A percentile compares a stretch with the other conserved stretches of the same genome.
Evolutionary conservation across 2,113 vertebrate genomes (phyloP).

Genomic region (Bos javanicus): DNA sequence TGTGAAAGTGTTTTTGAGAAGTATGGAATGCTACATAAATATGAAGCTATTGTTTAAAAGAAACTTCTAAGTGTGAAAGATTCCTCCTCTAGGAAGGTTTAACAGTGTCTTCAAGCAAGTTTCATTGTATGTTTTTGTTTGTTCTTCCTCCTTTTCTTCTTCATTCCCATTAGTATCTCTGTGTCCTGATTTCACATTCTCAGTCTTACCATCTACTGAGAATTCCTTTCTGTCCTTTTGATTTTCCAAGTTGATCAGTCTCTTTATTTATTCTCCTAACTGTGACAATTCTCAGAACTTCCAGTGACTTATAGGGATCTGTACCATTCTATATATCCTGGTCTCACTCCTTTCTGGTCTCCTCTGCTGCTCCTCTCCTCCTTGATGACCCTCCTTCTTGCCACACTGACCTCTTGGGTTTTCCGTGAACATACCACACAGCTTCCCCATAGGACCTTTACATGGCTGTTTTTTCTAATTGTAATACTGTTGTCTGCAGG

Average conservation of each 20-base stretch:
- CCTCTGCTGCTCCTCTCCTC: background rate
- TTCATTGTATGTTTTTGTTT: conserved; percentile 18
- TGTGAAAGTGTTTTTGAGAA: conserved; percentile 12
- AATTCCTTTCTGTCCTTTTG: background rate
- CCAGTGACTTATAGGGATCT: background rate
- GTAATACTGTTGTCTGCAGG: background rate
- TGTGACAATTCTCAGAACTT: background rate
- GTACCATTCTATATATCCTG: background rate
- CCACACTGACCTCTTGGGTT: background rate
- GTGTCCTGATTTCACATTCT: background rate
- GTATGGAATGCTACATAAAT: background rate
- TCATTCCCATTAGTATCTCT: background rate
- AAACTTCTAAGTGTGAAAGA: background rate
- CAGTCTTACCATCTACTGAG: background rate
- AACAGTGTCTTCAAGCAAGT: background rate
- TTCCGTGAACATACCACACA: background rate
- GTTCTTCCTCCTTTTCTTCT: background rate
- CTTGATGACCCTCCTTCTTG: background rate
- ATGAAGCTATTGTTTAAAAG: background rate
- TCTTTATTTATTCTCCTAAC: background rate
- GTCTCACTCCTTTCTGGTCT: background rate
- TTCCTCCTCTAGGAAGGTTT: background rate
- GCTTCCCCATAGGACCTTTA: background rate
- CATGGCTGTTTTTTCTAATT: background rate
- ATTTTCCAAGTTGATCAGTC: background rate